Evolutionary conservation across 1,140 invertebrate species (phyloP), one percentile per base, ranked within the genome.

Genomic region (Brachionus koreanus): DNA sequence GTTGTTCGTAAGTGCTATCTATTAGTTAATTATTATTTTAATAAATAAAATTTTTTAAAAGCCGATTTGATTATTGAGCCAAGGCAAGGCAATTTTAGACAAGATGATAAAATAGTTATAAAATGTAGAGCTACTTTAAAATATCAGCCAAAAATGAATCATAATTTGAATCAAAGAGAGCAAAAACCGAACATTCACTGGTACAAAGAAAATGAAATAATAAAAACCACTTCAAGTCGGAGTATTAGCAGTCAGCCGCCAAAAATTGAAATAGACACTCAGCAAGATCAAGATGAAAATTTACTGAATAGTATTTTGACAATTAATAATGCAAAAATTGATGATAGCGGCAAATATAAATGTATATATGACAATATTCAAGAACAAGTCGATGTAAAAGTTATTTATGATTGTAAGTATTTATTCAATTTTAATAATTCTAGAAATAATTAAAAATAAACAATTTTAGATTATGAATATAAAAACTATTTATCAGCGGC

Each of bases 401-500:
- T 79, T 61, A 42, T 79, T 61, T 79, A 79, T 35, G 76, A 79
- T 43, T 79, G 76, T 79, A 79, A 63, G 76, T 77, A 52, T 39
- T 23, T 0, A n/a, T n/a, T n/a, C n/a, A n/a, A n/a, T 29, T 63
- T 57, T 43, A 29, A 29, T 79, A n/a, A 63, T 35, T 61, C 10
- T 12, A 33, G 42, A 61, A 77, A 52, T 16, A 23, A 19, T 13
- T 10, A 25, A 57, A 61, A 25, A 23, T 57, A 52, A 61, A 39
- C 37, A 25, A 61, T 79, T 52, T 2, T 61, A 79, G 76, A 61
- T 61, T 79, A 33, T 65, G 76, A 79, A 37, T 79, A 79, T 33
- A 79, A 79, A n/a, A 79, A 79, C 19, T 65, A 74, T 46, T 29
- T 74, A n/a, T 46, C 69, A 43, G 7, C 16, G 9, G 25, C 7